These are phyloP conservation scores for Formica aserva DNA, from an alignment of 2,888 invertebrate genomes.

Conservation along the genomic window DNA sequence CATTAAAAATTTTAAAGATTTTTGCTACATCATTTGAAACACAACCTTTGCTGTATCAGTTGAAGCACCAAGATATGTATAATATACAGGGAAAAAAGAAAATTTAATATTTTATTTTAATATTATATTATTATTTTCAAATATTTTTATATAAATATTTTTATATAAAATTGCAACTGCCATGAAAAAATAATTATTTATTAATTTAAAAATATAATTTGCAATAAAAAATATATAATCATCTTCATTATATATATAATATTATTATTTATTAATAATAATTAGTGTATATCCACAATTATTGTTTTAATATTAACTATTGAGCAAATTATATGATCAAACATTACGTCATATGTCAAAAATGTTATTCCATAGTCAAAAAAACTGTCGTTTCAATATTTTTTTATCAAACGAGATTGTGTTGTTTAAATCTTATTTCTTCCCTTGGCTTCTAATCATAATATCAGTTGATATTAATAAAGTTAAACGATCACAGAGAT, in stretches of 20 bases:
- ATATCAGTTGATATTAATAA: constrained; percentile 18
- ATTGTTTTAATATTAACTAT: not conserved
- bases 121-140: not conserved
- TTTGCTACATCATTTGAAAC: not conserved
- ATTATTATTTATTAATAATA: not conserved
- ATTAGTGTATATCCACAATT: not conserved
- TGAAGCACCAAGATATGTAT: not conserved
- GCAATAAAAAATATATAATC: not conserved
- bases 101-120: not conserved
- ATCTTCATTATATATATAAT: not conserved
- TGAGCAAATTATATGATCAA: not conserved
- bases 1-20: not conserved
- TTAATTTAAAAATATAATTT: not conserved
- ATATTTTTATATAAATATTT: not conserved
- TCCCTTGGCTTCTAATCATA: not conserved
- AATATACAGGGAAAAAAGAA: not conserved
- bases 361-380: not conserved
- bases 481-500: constrained; percentile 36
- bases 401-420: not conserved
- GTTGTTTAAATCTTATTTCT: not conserved
- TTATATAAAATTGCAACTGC: not conserved
- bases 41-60: not conserved
- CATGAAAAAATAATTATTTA: not conserved
- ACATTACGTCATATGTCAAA: not conserved
- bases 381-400: not conserved